Percentiles rank a stretch among this genome's conserved stretches.
These are phyloP conservation scores for Parelbella ahira DNA, from an alignment of 2,888 invertebrate genomes.

Conservation along the genomic window DNA sequence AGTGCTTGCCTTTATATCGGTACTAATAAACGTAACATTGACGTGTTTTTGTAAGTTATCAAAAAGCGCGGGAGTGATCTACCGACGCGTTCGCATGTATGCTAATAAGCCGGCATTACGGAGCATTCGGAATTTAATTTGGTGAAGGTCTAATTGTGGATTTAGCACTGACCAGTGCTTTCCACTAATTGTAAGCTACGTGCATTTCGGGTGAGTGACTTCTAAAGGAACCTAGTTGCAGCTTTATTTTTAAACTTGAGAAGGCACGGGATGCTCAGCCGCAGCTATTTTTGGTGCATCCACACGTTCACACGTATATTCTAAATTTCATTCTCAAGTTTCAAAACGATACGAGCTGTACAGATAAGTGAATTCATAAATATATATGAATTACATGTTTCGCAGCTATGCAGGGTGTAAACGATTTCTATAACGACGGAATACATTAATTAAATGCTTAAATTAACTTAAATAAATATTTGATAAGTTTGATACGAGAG, in stretches of 20 bases:
- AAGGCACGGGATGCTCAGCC: conserved; percentile 59
- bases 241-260: conserved; percentile 64
- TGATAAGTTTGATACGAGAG: too few species aligned
- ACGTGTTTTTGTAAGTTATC: conserved; percentile 36
- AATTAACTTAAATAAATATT: too few species aligned
- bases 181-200: conserved; percentile 40
- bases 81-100: conserved; percentile 50
- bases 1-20: conserved; percentile 27
- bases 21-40: conserved; percentile 34
- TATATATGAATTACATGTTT: too few species aligned
- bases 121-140: conserved; percentile 53
- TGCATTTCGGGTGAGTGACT: conserved; percentile 69
- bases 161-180: conserved; percentile 50
- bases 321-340: conserved; percentile 64
- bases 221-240: conserved; percentile 48
- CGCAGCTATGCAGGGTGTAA: too few species aligned
- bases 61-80: conserved; percentile 52
- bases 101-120: conserved; percentile 52
- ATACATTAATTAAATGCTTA: too few species aligned
- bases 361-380: too few species aligned
- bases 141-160: conserved; percentile 59
- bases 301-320: conserved; percentile 58
- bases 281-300: conserved; percentile 70
- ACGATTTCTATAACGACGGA: too few species aligned
- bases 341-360: conserved; percentile 48